Percentiles rank a stretch among this genome's conserved stretches.
Evolutionary conservation across 2,888 invertebrate species (phyloP).

Genomic region (Pterobdella sp.): DNA sequence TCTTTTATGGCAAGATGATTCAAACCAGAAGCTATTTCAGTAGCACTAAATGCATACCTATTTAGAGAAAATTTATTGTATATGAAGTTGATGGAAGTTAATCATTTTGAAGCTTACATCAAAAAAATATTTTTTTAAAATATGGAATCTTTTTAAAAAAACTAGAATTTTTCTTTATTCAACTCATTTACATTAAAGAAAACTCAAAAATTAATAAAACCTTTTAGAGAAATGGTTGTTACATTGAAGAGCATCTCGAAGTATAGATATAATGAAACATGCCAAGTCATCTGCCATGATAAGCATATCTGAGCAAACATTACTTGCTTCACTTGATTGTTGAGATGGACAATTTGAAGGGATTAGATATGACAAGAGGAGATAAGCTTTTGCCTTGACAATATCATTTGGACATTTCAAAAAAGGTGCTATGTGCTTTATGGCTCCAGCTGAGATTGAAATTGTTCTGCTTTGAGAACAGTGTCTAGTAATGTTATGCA

Average conservation of each 20-base stretch:
- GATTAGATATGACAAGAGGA: constrained; percentile 46
- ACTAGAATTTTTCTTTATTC: too few relatives aligned
- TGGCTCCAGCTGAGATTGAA: constrained; percentile 39
- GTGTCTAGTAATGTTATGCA: constrained; percentile 46
- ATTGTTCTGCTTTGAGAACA: constrained; percentile 40
- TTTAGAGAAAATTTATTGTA: too few relatives aligned
- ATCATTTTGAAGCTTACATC: too few relatives aligned
- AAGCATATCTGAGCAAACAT: neutral
- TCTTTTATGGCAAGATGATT: constrained; percentile 39
- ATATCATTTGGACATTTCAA: constrained; percentile 37
- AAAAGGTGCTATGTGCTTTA: constrained; percentile 39
- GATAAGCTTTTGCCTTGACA: constrained; percentile 44
- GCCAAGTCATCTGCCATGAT: constrained; percentile 42
- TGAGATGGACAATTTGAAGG: constrained; percentile 44
- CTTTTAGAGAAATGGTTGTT: constrained; percentile 41
- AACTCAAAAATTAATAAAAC: too few relatives aligned
- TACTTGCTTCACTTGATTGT: constrained; percentile 34
- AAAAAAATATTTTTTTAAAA: too few relatives aligned
- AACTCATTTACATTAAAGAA: too few relatives aligned
- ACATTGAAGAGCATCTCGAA: constrained; percentile 43
- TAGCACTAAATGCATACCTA: constrained; percentile 45
- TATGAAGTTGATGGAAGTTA: too few relatives aligned
- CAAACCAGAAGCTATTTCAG: constrained; percentile 43
- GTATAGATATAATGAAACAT: constrained; percentile 43
- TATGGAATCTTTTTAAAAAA: too few relatives aligned